Base-by-base conservation (phyloP, 2,113 vertebrate genomes). In the Xyliphius kryptos region DNA sequence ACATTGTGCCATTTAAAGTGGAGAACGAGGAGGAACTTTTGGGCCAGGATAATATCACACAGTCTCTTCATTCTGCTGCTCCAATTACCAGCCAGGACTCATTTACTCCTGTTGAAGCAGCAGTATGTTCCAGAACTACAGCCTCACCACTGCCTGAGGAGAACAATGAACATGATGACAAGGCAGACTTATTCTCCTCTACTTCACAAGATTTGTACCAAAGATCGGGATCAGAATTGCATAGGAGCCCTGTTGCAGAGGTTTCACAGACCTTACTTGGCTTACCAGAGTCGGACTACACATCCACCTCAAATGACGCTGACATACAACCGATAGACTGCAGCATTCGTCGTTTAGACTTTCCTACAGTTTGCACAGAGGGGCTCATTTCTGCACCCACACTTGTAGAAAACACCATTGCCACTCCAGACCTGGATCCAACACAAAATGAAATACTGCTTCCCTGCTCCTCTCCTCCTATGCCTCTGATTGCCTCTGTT, bases 181-280 rank as follows among this genome's bases (percentile, higher is more conserved):
- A 89, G 54, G 79, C 81, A 37, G 87, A 89, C 38, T 76, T 71
- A 2, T 53, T 71, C 7, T 76, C 83, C 15, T 77, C 86, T 9
- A 75, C 79, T 6, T 86, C 83, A 67, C 76, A 76, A 2, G 74
- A 80, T 26, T 40, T 85, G 1, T 90, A 89, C 51, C 74, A 80
- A 60, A 71, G 66, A 6, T 79, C 84, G 20, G 61, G 79, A 48
- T 80, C 77, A 0, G 71, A 70, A 2, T 71, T 78, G 9, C 81
- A 86, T 14, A 59, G 84, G 0, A 80, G 79, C 2, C 69, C 87
- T 3, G 84, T 87, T 75, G 63, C 41, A 16, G 85, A 89, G 65
- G 40, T 71, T 36, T 13, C 14, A 0, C 71, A 80, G 56, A 62
- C 59, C 0, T 71, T 51, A 1, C 62, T 76, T 37, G 20, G 26